A percentile compares a stretch with the other conserved stretches of the same genome.
Conservation (phyloP, 1,140 invertebrate species). For the Maniola jurtina region DNA sequence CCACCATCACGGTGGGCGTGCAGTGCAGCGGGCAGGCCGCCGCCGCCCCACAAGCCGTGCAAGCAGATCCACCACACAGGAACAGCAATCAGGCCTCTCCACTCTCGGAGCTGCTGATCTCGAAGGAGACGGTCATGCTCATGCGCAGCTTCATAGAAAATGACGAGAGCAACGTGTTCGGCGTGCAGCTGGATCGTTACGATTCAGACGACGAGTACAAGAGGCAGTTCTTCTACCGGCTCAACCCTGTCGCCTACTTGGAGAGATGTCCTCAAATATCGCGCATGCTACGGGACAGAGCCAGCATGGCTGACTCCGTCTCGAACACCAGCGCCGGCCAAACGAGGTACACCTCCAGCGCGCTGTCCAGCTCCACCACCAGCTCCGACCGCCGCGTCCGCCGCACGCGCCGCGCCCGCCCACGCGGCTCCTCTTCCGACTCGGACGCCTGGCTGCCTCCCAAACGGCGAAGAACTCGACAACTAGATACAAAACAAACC, state of each 20-base stretch:
- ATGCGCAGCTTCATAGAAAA: slow-evolving; percentile 37
- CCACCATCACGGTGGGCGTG: slow-evolving; percentile 7
- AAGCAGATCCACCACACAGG: too few relatives aligned
- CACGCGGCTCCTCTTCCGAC: background rate
- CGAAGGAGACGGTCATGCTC: slow-evolving; percentile 37
- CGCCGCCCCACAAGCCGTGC: background rate
- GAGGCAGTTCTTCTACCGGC: slow-evolving; percentile 38
- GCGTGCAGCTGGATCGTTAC: slow-evolving; percentile 31
- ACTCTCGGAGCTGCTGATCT: slow-evolving; percentile 40
- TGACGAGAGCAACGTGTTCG: slow-evolving; percentile 8
- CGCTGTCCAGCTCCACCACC: too few relatives aligned
- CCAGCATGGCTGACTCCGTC: slow-evolving; percentile 29
- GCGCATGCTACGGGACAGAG: slow-evolving; percentile 36
- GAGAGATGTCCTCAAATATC: slow-evolving; percentile 18
- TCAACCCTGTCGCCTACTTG: slow-evolving; percentile 44
- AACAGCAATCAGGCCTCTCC: background rate
- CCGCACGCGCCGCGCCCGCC: too few relatives aligned
- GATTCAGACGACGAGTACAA: slow-evolving; percentile 48
- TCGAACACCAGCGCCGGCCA: background rate
- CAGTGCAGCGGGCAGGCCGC: slow-evolving; percentile 4
- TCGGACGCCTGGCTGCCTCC: background rate
- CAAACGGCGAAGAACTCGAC: too few relatives aligned
- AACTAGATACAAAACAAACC: too few relatives aligned
- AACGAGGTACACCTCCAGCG: too few relatives aligned
- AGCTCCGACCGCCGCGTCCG: background rate